Base-by-base conservation (phyloP, 1,140 invertebrate genomes). In the Meloidogyne exigua region DNA sequence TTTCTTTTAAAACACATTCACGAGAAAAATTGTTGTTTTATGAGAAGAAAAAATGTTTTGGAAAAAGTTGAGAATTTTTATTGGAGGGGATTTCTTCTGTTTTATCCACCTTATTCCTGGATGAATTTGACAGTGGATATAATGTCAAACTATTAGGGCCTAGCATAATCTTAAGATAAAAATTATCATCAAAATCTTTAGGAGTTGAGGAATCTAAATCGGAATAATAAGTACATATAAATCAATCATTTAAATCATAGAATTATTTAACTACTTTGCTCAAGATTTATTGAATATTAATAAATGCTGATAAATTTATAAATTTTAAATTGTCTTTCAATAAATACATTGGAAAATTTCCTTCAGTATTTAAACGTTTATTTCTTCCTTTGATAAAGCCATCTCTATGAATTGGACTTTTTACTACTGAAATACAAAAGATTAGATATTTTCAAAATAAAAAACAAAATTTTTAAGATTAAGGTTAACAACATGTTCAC, bases 141-240 rank as follows among this genome's bases (percentile, higher is more conserved):
- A 49, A 15, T 49, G 49, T n/a, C 21, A 57, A 57, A 57, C 44
- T 44, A 44, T n/a, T 42, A 21, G 25, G n/a, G 21, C n/a, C 10
- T 11, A 69, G 39, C 21, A 69, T 32, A 39, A 32, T 69, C 39
- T 69, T 62, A 62, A 71, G n/a, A 71, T 25, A 32, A 32, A 32
- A 32, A 32, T 32, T 32, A 32, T 3, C 7, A 3, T 32, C 7
- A 32, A 32, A 32, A n/a, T n/a, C n/a, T n/a, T n/a, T n/a, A n/a
- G n/a, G n/a, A n/a, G n/a, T n/a, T n/a, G n/a, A n/a, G n/a, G n/a
- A n/a, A n/a, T n/a, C n/a, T n/a, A n/a, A n/a, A n/a, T n/a, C n/a
- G n/a, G n/a, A n/a, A n/a, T n/a, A n/a, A n/a, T n/a, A n/a, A n/a
- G n/a, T n/a, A n/a, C n/a, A n/a, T n/a, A n/a, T n/a, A n/a, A n/a